phyloP scores from a whole-genome alignment of 2,113 vertebrate genomes.

The Oreocharis arfaki region DNA sequence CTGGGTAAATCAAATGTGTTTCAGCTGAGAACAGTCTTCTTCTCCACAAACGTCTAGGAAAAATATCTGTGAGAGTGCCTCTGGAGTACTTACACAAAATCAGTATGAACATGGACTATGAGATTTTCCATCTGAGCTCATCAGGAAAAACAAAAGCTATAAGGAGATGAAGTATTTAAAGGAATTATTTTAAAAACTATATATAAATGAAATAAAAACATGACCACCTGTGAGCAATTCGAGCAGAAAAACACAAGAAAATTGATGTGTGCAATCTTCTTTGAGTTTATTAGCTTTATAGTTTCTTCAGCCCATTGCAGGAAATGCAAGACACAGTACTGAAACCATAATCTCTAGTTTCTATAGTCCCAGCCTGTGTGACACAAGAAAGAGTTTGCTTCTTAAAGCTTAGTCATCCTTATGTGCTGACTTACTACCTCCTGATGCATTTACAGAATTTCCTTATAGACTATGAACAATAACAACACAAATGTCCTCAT shows the following conservation, averaged over 20 bases:
- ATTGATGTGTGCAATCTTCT: neutral
- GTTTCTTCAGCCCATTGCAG: neutral
- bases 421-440: neutral
- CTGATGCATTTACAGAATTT: neutral
- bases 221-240: neutral
- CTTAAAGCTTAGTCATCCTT: neutral
- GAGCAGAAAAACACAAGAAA: neutral
- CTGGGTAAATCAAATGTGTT: neutral
- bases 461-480: neutral
- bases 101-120: neutral
- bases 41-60: neutral
- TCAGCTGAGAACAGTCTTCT: neutral
- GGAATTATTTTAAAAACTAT: neutral
- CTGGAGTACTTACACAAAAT: neutral
- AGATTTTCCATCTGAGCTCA: neutral
- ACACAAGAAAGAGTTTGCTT: neutral
- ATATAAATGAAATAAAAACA: neutral
- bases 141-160: neutral
- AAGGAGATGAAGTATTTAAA: neutral
- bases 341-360: neutral
- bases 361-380: neutral
- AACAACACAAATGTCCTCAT: neutral
- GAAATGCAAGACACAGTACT: neutral
- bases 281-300: neutral
- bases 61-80: neutral